phyloP scores from a whole-genome alignment of 2,113 vertebrate species.

The Phylloscopus trochilus region DNA sequence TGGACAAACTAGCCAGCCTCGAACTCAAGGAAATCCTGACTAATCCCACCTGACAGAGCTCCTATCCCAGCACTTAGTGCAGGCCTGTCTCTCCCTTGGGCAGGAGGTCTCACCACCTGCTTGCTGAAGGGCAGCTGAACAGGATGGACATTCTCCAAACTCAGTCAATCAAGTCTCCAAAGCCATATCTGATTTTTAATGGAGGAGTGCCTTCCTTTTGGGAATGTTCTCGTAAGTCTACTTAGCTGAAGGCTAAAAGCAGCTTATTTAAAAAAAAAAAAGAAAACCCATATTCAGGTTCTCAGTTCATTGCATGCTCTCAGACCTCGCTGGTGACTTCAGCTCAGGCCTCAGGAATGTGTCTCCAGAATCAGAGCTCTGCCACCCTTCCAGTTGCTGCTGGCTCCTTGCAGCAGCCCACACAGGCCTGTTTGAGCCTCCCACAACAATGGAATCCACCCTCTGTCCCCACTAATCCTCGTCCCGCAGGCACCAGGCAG shows the following conservation, averaged over 20 bases:
- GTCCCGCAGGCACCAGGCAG: rapidly evolving
- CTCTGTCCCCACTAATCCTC: not conserved
- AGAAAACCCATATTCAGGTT: not conserved
- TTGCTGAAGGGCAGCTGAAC: not conserved
- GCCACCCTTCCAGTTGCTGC: not conserved
- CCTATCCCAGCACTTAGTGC: not conserved
- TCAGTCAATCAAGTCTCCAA: not conserved
- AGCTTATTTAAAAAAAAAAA: conserved; percentile 5
- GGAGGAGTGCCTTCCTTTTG: not conserved
- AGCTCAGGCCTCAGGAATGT: not conserved
- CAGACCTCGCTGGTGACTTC: not conserved
- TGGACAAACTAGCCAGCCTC: not conserved
- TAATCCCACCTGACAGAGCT: not conserved
- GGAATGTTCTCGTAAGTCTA: conserved; percentile 11
- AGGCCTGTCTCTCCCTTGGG: not conserved
- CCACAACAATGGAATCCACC: not conserved
- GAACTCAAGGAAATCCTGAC: not conserved
- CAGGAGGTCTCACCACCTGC: not conserved
- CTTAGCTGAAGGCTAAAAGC: conserved; percentile 12
- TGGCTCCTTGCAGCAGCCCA: not conserved
- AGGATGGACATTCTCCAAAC: not conserved
- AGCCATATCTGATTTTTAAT: not conserved
- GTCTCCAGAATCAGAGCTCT: not conserved
- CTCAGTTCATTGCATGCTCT: not conserved
- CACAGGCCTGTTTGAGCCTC: not conserved